Evolutionary conservation across 2,888 invertebrate species (phyloP).

Genomic region (Brachylomia viminalis): DNA sequence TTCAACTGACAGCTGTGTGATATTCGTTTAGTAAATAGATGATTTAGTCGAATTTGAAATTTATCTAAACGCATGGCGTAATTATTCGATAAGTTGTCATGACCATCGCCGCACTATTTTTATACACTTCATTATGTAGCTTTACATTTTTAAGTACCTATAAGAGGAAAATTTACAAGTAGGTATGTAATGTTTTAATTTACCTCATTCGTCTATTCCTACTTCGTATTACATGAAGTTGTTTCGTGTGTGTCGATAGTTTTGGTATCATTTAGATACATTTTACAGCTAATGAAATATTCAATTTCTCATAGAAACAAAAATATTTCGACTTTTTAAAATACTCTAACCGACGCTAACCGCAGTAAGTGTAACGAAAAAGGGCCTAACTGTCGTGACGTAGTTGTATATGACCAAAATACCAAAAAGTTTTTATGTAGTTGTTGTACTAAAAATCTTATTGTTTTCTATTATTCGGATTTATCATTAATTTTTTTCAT

Average conservation of each 20-base stretch:
- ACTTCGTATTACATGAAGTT: conserved; percentile 76
- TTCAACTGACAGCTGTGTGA: conserved; percentile 78
- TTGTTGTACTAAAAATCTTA: conserved; percentile 77
- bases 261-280: conserved; percentile 81
- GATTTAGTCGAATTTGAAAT: conserved; percentile 82
- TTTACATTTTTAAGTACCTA: conserved; percentile 75
- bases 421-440: conserved; percentile 76
- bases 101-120: conserved; percentile 80
- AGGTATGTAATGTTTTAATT: conserved; percentile 76
- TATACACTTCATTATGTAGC: conserved; percentile 79
- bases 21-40: conserved; percentile 82
- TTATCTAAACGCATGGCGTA: conserved; percentile 81
- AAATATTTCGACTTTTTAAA: conserved; percentile 65
- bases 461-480: conserved; percentile 71
- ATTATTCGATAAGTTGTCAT: conserved; percentile 74
- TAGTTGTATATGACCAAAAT: conserved; percentile 82
- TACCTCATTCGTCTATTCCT: conserved; percentile 86
- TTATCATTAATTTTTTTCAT: conserved; percentile 59
- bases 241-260: conserved; percentile 79
- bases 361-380: conserved; percentile 67
- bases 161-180: conserved; percentile 74
- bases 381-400: conserved; percentile 84
- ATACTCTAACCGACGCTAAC: conserved; percentile 68
- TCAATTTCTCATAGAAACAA: conserved; percentile 69
- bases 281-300: conserved; percentile 68